Conservation (phyloP, 2,888 invertebrate species). For the Trachelus troglodyta region DNA sequence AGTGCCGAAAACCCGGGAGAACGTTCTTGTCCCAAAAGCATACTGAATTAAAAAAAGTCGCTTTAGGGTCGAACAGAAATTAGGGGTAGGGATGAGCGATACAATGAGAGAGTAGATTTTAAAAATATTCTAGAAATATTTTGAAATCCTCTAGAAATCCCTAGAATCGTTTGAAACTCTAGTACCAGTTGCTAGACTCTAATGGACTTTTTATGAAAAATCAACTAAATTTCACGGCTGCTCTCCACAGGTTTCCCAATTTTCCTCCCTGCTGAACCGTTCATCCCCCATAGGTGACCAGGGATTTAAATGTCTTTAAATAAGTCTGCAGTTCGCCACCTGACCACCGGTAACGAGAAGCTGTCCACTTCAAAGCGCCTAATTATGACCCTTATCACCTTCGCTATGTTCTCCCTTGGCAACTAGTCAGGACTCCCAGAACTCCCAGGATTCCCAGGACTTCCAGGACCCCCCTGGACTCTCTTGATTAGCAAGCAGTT, state of each 20-base stretch:
- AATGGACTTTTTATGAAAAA: neutral
- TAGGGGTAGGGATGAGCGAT: neutral
- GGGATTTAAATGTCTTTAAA: slow-evolving; percentile 2
- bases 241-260: neutral
- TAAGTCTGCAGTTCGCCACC: neutral
- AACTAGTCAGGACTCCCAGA: neutral
- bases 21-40: slow-evolving; percentile 9
- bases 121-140: neutral
- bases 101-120: neutral
- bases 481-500: slow-evolving; percentile 20
- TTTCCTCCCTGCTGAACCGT: neutral
- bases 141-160: neutral
- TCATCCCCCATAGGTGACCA: neutral
- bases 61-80: neutral
- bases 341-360: slow-evolving; percentile 38
- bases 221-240: neutral
- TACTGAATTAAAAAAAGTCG: slow-evolving; percentile 9
- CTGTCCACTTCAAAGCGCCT: slow-evolving; percentile 45
- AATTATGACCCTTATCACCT: slow-evolving; percentile 50
- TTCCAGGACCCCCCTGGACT: neutral
- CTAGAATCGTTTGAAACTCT: neutral
- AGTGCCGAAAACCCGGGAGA: slow-evolving; percentile 14
- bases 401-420: slow-evolving; percentile 23
- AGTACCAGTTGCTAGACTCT: neutral
- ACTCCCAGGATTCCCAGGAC: neutral